Conservation (phyloP, 2,797 vertebrate genomes). For the Sciurus vulgaris region DNA sequence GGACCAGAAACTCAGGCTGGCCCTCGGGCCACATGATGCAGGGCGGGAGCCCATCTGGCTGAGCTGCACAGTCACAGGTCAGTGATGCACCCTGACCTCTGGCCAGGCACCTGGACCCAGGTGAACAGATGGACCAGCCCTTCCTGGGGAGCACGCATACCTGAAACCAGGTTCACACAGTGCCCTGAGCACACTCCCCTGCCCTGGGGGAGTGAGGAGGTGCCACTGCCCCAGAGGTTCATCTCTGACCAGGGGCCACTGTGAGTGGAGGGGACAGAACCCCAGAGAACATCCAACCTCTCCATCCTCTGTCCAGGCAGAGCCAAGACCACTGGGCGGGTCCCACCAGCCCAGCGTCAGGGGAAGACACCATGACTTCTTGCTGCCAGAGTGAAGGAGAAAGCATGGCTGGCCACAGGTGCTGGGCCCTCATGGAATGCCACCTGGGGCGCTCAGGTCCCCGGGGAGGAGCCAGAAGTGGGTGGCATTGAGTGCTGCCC, state of each 20-base stretch:
- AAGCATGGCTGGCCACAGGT: too few relatives aligned
- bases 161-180: background rate
- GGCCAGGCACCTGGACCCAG: background rate
- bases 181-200: background rate
- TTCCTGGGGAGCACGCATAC: background rate
- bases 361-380: background rate
- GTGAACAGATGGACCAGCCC: too few relatives aligned
- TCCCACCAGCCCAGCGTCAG: background rate
- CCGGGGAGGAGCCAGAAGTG: background rate
- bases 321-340: background rate
- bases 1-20: background rate
- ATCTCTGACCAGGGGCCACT: background rate
- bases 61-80: background rate
- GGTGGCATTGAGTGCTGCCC: background rate
- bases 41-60: background rate
- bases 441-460: background rate
- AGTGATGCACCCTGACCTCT: too few relatives aligned
- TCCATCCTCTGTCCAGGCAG: background rate
- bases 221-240: too few relatives aligned
- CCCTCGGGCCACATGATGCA: background rate
- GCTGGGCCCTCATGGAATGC: too few relatives aligned
- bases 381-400: too few relatives aligned
- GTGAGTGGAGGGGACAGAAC: background rate
- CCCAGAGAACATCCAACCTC: too few relatives aligned
- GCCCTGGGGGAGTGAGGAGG: background rate